Percentiles rank a stretch among this genome's conserved stretches.
Conservation (phyloP, 2,797 vertebrate species). For the Platalea minor region DNA sequence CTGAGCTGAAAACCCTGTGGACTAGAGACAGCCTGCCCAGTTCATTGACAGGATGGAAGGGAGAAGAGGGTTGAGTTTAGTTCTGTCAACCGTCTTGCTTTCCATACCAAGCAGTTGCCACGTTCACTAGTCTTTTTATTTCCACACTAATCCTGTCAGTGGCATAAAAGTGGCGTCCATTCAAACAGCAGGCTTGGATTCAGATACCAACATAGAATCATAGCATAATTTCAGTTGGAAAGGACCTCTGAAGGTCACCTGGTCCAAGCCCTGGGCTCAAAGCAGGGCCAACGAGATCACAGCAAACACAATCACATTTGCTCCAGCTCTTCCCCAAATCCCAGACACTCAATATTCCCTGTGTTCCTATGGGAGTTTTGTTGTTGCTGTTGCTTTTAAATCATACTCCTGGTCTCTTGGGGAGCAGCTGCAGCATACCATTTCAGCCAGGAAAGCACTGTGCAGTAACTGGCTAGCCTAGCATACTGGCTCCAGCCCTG, state of each 20-base stretch:
- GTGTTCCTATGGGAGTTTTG: background rate
- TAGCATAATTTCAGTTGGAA: background rate
- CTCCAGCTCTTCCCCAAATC: background rate
- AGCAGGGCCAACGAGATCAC: background rate
- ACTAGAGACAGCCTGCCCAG: background rate
- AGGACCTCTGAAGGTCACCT: slow-evolving; percentile 42
- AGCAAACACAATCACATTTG: background rate
- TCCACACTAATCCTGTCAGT: background rate
- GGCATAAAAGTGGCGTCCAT: background rate
- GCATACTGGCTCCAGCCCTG: background rate
- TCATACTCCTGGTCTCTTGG: background rate
- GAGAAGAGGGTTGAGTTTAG: background rate
- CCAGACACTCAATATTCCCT: background rate
- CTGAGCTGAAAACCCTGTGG: background rate
- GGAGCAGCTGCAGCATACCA: slow-evolving; percentile 50
- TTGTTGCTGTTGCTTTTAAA: slow-evolving; percentile 43
- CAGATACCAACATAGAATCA: background rate
- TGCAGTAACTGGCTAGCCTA: background rate
- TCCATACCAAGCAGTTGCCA: background rate
- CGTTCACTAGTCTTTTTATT: background rate
- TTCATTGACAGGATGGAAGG: background rate
- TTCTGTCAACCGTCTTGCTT: background rate
- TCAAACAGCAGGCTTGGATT: background rate
- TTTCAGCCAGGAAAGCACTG: slow-evolving; percentile 15
- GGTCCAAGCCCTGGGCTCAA: background rate